These are phyloP conservation scores for Enteromius radiatus DNA, from an alignment of 2,797 vertebrate genomes.

Conservation along the genomic window DNA sequence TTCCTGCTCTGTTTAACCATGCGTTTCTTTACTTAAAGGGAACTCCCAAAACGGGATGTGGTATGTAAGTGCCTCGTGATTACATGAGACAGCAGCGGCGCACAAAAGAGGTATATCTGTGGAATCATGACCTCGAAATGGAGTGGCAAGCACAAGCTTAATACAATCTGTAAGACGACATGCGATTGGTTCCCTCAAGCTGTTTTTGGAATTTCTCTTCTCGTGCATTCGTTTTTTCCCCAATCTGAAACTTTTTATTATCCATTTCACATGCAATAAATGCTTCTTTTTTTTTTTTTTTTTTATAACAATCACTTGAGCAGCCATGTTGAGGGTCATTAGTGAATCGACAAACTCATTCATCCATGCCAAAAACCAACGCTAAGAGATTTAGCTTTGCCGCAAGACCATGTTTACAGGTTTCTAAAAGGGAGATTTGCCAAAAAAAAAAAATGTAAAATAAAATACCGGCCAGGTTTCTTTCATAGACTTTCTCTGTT, in stretches of 20 bases:
- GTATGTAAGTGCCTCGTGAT: constrained; percentile 45
- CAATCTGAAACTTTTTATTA: constrained; percentile 31
- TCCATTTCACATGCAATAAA: background rate
- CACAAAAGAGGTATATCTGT: constrained; percentile 28
- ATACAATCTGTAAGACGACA: constrained; percentile 40
- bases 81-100: constrained; percentile 16
- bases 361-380: constrained; percentile 1
- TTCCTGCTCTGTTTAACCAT: constrained; percentile 14
- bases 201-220: constrained; percentile 6
- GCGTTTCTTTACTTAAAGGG: background rate
- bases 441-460: background rate
- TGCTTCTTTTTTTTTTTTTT: too few species aligned
- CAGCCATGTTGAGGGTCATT: background rate
- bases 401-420: constrained; percentile 22
- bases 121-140: constrained; percentile 19
- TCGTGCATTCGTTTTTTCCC: background rate
- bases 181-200: constrained; percentile 27
- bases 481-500: background rate
- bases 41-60: constrained; percentile 29
- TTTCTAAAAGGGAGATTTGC: constrained; percentile 4
- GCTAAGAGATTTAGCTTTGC: background rate
- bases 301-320: background rate
- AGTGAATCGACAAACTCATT: background rate
- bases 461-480: background rate
- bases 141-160: constrained; percentile 54